phyloP scores from a whole-genome alignment of 2,888 invertebrate genomes.

The Drosophila meridionalis region DNA sequence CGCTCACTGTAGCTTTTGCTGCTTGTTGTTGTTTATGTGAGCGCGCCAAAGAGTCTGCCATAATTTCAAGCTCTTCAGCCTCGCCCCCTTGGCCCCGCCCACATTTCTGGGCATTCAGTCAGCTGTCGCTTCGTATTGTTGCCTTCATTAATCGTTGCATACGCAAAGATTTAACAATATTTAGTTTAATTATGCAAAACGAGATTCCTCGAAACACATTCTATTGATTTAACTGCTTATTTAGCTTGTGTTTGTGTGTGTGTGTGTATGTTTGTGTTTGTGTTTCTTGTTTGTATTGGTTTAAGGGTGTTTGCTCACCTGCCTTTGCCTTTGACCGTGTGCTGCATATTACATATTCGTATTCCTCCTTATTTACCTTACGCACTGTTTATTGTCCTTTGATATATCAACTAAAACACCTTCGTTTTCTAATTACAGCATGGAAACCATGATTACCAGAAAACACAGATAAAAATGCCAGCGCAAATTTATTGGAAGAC shows the following conservation, averaged over 20 bases:
- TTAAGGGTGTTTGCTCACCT: slow-evolving; percentile 28
- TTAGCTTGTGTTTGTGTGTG: slow-evolving; percentile 7
- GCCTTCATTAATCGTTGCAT: slow-evolving; percentile 50
- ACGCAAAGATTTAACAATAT: slow-evolving; percentile 51
- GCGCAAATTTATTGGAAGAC: slow-evolving; percentile 70
- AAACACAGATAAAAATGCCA: slow-evolving; percentile 84
- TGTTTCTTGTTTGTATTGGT: slow-evolving; percentile 10
- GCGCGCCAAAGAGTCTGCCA: slow-evolving; percentile 18
- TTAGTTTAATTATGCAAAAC: slow-evolving; percentile 58
- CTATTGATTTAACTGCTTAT: slow-evolving; percentile 51
- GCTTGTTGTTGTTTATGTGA: slow-evolving; percentile 11
- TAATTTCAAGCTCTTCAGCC: not conserved
- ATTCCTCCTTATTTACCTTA: slow-evolving; percentile 4
- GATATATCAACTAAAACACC: not conserved
- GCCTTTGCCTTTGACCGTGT: not conserved
- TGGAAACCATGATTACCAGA: slow-evolving; percentile 81
- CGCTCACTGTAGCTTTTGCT: slow-evolving; percentile 33
- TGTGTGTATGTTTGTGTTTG: not conserved
- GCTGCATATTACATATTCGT: slow-evolving; percentile 2
- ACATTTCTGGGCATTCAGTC: slow-evolving; percentile 28
- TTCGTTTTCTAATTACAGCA: slow-evolving; percentile 29
- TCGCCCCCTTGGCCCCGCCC: not conserved
- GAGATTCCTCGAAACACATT: slow-evolving; percentile 29
- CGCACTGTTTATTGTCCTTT: not conserved
- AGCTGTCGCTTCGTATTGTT: slow-evolving; percentile 51